A percentile compares a stretch with the other conserved stretches of the same genome.
phyloP scores from a whole-genome alignment of 2,113 vertebrate species.

The Mormoops blainvillei region DNA sequence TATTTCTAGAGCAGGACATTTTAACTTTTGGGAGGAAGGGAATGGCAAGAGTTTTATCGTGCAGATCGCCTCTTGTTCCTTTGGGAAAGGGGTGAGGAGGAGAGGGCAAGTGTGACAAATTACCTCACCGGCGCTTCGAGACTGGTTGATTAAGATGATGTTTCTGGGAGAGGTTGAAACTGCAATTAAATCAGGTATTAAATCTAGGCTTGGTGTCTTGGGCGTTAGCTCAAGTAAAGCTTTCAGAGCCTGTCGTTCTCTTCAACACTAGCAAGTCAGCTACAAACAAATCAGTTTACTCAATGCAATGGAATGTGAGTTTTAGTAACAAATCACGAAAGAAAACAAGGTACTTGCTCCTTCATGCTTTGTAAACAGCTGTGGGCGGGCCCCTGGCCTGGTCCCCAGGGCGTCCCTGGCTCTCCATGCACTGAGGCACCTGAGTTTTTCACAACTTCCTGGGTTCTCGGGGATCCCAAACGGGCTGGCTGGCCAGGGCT shows the following conservation, averaged over 20 bases:
- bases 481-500: background rate
- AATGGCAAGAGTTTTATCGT: background rate
- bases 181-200: background rate
- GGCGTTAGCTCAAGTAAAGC: background rate
- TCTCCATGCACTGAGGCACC: background rate
- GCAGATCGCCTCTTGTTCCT: background rate
- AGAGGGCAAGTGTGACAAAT: background rate
- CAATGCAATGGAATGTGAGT: background rate
- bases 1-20: background rate
- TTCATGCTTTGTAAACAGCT: background rate
- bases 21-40: background rate
- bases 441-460: too few species aligned
- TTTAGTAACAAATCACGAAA: background rate
- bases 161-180: background rate
- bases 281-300: background rate
- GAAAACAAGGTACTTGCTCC: background rate
- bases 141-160: background rate
- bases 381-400: slow-evolving; percentile 43
- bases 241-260: background rate
- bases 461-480: background rate
- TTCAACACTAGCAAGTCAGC: background rate
- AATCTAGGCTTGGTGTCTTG: background rate
- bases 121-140: background rate
- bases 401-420: background rate
- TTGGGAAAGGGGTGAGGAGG: too few species aligned